phyloP scores from a whole-genome alignment of 2,888 invertebrate genomes.

The Germaria angustata region DNA sequence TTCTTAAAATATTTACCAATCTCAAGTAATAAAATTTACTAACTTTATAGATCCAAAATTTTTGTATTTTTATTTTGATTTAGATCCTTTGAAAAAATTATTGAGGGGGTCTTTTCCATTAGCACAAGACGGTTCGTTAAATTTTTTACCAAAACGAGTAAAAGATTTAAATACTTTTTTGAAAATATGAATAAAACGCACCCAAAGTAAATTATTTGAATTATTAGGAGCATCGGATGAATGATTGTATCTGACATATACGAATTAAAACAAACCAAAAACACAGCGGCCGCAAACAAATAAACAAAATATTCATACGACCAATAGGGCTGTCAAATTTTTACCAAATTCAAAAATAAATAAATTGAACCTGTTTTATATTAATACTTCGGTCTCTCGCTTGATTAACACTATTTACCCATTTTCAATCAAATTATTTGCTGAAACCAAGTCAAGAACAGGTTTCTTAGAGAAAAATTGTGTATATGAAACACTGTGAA shows the following conservation, averaged over 20 bases:
- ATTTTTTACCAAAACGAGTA: too few species aligned
- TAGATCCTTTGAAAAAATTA: too few species aligned
- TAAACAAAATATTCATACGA: neutral
- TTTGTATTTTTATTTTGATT: too few species aligned
- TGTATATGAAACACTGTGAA: neutral
- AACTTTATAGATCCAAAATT: too few species aligned
- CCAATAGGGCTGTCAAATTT: neutral
- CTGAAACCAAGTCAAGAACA: conserved; percentile 41
- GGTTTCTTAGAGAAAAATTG: conserved; percentile 20
- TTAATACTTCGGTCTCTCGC: neutral
- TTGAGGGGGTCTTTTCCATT: too few species aligned
- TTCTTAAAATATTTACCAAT: too few species aligned
- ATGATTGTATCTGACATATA: conserved; percentile 22
- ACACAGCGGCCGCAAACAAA: neutral
- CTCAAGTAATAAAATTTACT: too few species aligned
- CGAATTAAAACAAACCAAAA: conserved; percentile 1
- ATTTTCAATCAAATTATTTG: neutral
- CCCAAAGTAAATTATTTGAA: conserved; percentile 25
- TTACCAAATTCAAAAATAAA: conserved; percentile 7
- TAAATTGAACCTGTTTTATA: conserved; percentile 47
- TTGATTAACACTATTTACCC: neutral
- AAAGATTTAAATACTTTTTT: neutral
- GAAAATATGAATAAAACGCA: conserved; percentile 26
- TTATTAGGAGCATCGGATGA: conserved; percentile 14
- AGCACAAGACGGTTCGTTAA: too few species aligned